Evolutionary conservation across 2,797 vertebrate species (phyloP).

Genomic region (Acrocephalus scirpaceus): DNA sequence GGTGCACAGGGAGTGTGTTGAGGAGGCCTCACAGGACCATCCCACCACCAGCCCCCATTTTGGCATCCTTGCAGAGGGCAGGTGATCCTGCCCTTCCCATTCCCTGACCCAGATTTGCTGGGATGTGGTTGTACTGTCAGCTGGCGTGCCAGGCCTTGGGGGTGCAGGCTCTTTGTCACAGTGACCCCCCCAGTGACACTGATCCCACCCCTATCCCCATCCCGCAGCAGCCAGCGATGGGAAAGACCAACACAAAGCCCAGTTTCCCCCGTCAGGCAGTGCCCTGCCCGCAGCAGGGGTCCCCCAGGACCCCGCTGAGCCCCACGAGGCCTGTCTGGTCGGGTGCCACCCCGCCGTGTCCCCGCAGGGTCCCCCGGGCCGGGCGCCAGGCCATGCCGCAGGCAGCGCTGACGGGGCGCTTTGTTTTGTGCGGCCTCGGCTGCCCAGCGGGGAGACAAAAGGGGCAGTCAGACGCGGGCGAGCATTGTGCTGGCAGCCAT

Average conservation of each 20-base stretch:
- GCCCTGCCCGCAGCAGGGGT: not conserved
- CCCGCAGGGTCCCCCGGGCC: slow-evolving; percentile 15
- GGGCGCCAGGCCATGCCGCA: slow-evolving; percentile 1
- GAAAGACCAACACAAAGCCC: rapidly evolving
- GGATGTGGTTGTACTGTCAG: rapidly evolving
- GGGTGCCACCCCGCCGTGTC: not conserved
- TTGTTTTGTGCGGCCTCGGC: slow-evolving; percentile 81
- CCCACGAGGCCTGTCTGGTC: not conserved
- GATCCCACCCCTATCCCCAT: not conserved
- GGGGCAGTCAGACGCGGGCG: slow-evolving; percentile 64
- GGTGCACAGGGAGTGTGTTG: not conserved
- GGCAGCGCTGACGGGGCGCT: slow-evolving; percentile 83
- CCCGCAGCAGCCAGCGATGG: rapidly evolving
- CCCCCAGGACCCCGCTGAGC: not conserved
- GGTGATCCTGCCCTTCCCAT: not conserved
- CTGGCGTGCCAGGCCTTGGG: rapidly evolving
- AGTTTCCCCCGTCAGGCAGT: rapidly evolving
- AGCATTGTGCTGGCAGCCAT: slow-evolving; percentile 81
- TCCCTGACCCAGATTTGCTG: not conserved
- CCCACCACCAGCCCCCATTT: not conserved
- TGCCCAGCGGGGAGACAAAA: slow-evolving; percentile 81
- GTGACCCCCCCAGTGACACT: rapidly evolving
- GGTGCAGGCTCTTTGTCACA: not conserved
- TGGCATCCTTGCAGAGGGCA: not conserved
- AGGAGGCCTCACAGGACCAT: not conserved